phyloP scores from a whole-genome alignment of 2,888 invertebrate genomes.

The Brachynemurus nebulosus region DNA sequence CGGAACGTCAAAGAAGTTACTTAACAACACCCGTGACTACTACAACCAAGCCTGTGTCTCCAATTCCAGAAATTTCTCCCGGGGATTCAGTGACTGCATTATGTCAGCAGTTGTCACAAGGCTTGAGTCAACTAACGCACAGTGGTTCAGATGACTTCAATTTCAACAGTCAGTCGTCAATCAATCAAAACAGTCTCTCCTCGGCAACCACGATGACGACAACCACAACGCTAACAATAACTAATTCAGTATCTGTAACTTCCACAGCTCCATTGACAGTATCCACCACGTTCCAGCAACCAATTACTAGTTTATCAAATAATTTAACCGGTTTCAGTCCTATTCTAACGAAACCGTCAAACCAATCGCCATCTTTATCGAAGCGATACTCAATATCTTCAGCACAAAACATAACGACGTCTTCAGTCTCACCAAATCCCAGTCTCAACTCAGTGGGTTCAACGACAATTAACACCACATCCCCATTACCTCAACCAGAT shows the following conservation, averaged over 20 bases:
- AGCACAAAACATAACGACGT: background rate
- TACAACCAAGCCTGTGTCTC: constrained; percentile 42
- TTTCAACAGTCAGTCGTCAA: constrained; percentile 39
- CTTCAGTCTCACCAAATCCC: constrained; percentile 5
- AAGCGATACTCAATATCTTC: background rate
- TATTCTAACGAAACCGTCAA: constrained; percentile 8
- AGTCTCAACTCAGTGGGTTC: constrained; percentile 4
- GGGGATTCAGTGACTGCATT: constrained; percentile 53
- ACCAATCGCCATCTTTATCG: background rate
- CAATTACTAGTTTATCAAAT: background rate
- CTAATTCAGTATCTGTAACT: constrained; percentile 18
- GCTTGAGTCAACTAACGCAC: constrained; percentile 47
- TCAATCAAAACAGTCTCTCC: constrained; percentile 38
- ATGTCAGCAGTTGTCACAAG: constrained; percentile 62
- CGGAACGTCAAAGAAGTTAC: constrained; percentile 56
- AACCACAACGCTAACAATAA: constrained; percentile 19
- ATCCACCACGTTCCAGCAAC: constrained; percentile 3
- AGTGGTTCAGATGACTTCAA: constrained; percentile 42
- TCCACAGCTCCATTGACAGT: constrained; percentile 6
- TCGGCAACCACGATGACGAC: constrained; percentile 22
- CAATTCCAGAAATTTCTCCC: constrained; percentile 64
- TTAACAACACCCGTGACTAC: constrained; percentile 22
- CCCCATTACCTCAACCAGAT: constrained; percentile 60
- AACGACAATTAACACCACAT: constrained; percentile 11
- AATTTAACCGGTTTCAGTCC: constrained; percentile 8